Evolutionary conservation across 1,140 invertebrate species (phyloP).

Genomic region (Lucilia cuprina): DNA sequence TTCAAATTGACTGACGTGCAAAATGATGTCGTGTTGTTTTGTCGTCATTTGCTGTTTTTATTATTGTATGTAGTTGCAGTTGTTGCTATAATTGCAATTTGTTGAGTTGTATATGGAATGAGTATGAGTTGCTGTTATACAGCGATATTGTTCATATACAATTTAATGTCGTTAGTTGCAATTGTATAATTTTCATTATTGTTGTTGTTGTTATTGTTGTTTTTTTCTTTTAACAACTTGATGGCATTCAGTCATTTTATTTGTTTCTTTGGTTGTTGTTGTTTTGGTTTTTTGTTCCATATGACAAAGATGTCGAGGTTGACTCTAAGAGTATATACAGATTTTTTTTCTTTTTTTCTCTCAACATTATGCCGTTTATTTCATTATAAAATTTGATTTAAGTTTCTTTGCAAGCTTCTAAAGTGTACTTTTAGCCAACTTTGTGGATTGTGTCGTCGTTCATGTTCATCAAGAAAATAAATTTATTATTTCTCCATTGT

Average conservation of each 20-base stretch:
- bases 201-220: neutral
- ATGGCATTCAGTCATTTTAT: slow-evolving; percentile 11
- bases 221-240: neutral
- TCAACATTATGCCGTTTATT: neutral
- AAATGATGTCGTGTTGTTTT: slow-evolving; percentile 38
- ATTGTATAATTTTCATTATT: slow-evolving; percentile 2
- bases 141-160: neutral
- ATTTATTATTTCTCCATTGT: neutral
- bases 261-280: neutral
- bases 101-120: neutral
- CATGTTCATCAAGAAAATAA: slow-evolving; percentile 26
- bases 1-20: slow-evolving; percentile 35
- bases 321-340: neutral
- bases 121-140: neutral
- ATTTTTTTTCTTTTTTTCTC: neutral
- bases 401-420: neutral
- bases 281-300: neutral
- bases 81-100: slow-evolving; percentile 22
- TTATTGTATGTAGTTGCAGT: neutral
- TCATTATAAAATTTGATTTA: neutral
- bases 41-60: slow-evolving; percentile 26
- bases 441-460: neutral
- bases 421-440: neutral
- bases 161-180: neutral
- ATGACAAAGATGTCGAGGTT: neutral